Conservation (phyloP, 2,113 vertebrate genomes). For the Carassius carassius region DNA sequence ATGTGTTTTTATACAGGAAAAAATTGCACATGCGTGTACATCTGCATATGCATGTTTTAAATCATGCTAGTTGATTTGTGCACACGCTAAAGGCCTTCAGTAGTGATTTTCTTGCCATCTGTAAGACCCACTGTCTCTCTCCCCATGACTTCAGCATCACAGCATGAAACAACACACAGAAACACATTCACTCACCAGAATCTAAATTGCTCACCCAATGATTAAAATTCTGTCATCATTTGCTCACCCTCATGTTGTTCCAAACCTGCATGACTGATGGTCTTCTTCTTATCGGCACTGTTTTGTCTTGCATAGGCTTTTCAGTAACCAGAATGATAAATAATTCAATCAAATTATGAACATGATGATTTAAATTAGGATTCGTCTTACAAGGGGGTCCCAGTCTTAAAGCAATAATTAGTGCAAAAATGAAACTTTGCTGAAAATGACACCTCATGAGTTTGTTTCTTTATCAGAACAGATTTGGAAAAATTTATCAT, state of each 20-base stretch:
- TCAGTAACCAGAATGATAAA: neutral
- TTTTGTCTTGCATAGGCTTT: neutral
- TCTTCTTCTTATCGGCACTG: neutral
- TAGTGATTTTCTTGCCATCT: constrained; percentile 25
- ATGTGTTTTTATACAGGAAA: neutral
- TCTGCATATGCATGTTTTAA: neutral
- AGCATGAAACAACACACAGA: neutral
- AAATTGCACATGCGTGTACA: neutral
- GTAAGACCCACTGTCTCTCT: constrained; percentile 22
- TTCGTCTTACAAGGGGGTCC: too few species aligned
- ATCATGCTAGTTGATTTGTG: neutral
- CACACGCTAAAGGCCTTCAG: neutral
- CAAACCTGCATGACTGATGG: neutral
- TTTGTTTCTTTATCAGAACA: too few species aligned
- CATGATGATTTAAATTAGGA: neutral
- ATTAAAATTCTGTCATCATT: neutral
- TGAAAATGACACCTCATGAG: too few species aligned
- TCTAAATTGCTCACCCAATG: neutral
- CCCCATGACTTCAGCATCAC: constrained; percentile 13
- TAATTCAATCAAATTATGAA: neutral
- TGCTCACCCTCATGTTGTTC: neutral
- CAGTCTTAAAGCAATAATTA: too few species aligned
- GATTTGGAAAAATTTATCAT: too few species aligned
- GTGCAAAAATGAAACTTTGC: too few species aligned
- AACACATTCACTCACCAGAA: constrained; percentile 5